phyloP scores from a whole-genome alignment of 2,888 invertebrate species.

The Athrips mouffetella region DNA sequence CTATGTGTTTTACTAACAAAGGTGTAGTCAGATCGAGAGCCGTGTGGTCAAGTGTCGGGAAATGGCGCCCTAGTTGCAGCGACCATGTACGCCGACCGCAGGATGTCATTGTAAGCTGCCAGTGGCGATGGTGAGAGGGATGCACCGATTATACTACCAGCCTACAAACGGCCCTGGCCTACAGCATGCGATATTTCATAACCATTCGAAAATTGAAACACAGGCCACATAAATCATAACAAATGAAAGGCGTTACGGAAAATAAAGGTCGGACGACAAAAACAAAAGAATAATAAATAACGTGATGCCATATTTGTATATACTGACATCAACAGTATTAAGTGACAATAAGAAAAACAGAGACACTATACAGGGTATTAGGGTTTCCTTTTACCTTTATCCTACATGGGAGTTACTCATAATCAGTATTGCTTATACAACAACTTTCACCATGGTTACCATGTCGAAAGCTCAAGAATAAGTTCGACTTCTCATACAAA shows the following conservation, averaged over 20 bases:
- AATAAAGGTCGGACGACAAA: conserved; percentile 4
- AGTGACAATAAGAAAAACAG: too few relatives aligned
- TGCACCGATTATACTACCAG: conserved; percentile 5
- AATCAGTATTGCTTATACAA: too few relatives aligned
- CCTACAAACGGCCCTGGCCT: conserved; percentile 7
- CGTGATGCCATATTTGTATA: too few relatives aligned
- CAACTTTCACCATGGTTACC: too few relatives aligned
- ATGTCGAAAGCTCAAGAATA: too few relatives aligned
- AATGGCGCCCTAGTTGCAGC: conserved; percentile 54
- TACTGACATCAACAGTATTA: too few relatives aligned
- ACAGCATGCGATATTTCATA: not conserved
- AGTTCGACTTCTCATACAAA: too few relatives aligned
- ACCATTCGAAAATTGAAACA: conserved; percentile 9
- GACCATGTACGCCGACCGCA: conserved; percentile 28
- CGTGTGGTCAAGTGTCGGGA: conserved; percentile 53
- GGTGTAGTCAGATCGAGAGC: conserved; percentile 44
- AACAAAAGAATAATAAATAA: not conserved
- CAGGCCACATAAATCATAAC: conserved; percentile 12
- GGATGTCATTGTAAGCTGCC: conserved; percentile 39
- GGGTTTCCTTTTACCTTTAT: too few relatives aligned
- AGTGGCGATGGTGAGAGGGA: conserved; percentile 11
- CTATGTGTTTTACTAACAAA: conserved; percentile 1
- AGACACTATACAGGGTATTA: too few relatives aligned
- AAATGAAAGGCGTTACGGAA: conserved; percentile 9
- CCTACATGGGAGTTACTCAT: too few relatives aligned